Conservation (phyloP, 2,797 vertebrate species). For the Coilia nasus region DNA sequence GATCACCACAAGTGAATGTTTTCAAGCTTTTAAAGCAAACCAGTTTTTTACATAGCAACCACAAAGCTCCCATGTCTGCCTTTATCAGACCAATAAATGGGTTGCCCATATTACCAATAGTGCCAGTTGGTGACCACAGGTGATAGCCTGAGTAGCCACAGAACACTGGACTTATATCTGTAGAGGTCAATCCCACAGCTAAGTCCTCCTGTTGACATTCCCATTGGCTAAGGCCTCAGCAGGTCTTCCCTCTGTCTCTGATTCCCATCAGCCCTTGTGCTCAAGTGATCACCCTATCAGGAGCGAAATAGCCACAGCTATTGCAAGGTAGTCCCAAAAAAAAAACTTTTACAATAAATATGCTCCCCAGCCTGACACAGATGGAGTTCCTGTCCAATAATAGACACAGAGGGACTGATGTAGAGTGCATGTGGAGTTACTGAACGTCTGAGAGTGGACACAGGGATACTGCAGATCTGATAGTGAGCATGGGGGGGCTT, state of each 20-base stretch:
- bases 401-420: too few relatives aligned
- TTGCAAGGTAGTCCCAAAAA: background rate
- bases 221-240: background rate
- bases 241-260: background rate
- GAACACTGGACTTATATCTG: too few relatives aligned
- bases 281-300: background rate
- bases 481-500: background rate
- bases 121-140: background rate
- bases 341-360: too few relatives aligned
- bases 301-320: background rate
- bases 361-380: too few relatives aligned
- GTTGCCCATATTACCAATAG: background rate
- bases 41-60: too few relatives aligned
- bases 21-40: too few relatives aligned
- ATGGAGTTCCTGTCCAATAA: too few relatives aligned
- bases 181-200: background rate
- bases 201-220: background rate
- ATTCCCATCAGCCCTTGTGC: constrained; percentile 2
- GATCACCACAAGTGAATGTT: too few relatives aligned
- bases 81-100: too few relatives aligned
- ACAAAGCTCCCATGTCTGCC: background rate
- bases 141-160: background rate
- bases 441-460: constrained; percentile 29
- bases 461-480: constrained; percentile 29
- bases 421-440: too few relatives aligned